Evolutionary conservation across 2,888 invertebrate genomes (phyloP), one percentile per base, ranked within the genome.

Genomic region (Panopea generosa): DNA sequence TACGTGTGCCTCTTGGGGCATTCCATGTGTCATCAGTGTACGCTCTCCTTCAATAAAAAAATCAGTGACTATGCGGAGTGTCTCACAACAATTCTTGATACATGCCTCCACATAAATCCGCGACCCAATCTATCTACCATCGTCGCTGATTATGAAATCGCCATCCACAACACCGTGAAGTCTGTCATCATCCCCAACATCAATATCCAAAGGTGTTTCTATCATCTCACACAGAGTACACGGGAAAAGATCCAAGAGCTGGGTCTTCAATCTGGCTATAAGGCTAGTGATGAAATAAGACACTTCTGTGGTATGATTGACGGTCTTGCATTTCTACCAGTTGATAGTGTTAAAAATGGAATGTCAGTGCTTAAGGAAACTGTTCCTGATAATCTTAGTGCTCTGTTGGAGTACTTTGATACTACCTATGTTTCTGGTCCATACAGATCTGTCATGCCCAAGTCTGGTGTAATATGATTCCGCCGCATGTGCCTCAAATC

Each of bases 41-140:
- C n/a, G n/a, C n/a, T n/a, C n/a, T n/a, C n/a, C n/a, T n/a, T n/a
- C n/a, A n/a, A n/a, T n/a, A n/a, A n/a, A n/a, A n/a, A n/a, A n/a
- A n/a, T n/a, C n/a, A n/a, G n/a, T n/a, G 50, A n/a, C 2, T 68
- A 68, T 40, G 68, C 59, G 26, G 60, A 68, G 29, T 68, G 59
- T 20, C 52, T 68, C 11, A 68, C 50, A 2, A 40, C 60, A 11
- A 3, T 60, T n/a, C 60, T 68, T 6, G 68, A 68, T 26, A 43
- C 59, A 6, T 68, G 60, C 50, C 29, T 60, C 6, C 20, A 6
- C 9, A 59, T 40, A 11, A 9, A 60, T 40, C 18, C 60, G 22
- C 27, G 68, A 18, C 68, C 60, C 3, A 59, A 47, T 18, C 50
- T 38, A 4, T 38, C 22, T 16, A 20, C 24, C 16, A 6, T 47